A percentile compares a stretch with the other conserved stretches of the same genome.
phyloP scores from a whole-genome alignment of 2,888 invertebrate genomes.

The Philopedon plagiatum region DNA sequence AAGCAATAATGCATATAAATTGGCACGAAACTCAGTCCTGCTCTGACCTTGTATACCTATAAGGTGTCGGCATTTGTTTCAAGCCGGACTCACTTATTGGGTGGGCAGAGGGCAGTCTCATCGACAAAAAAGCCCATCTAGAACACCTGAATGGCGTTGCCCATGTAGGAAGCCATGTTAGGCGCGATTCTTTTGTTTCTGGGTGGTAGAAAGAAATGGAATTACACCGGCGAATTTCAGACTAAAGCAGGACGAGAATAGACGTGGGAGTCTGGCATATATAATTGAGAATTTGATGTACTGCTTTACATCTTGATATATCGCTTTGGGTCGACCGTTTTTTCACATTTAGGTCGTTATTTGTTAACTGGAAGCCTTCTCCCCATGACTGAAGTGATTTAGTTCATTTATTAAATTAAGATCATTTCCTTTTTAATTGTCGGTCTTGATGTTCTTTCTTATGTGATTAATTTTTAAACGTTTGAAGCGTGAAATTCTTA shows the following conservation, averaged over 20 bases:
- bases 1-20: slow-evolving; percentile 7
- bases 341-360: slow-evolving; percentile 35
- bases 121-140: slow-evolving; percentile 64
- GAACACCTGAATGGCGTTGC: slow-evolving; percentile 68
- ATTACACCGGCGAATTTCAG: slow-evolving; percentile 37
- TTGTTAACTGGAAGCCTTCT: slow-evolving; percentile 39
- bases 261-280: slow-evolving; percentile 44
- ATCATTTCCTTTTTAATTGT: slow-evolving; percentile 42
- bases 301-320: slow-evolving; percentile 50
- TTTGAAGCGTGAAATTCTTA: slow-evolving; percentile 34
- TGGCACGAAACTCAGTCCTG: slow-evolving; percentile 6
- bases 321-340: slow-evolving; percentile 27
- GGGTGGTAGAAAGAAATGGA: slow-evolving; percentile 66
- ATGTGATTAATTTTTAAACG: slow-evolving; percentile 31
- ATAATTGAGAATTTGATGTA: slow-evolving; percentile 50
- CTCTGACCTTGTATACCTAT: slow-evolving; percentile 17
- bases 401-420: slow-evolving; percentile 48
- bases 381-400: slow-evolving; percentile 31
- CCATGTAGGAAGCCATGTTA: slow-evolving; percentile 67
- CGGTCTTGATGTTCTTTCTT: slow-evolving; percentile 10
- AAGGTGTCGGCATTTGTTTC: slow-evolving; percentile 25
- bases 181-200: slow-evolving; percentile 67
- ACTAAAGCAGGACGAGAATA: slow-evolving; percentile 36
- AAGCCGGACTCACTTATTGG: slow-evolving; percentile 64
- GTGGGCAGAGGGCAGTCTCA: slow-evolving; percentile 67